Evolutionary conservation across 1,140 invertebrate species (phyloP).

Genomic region (Neocloeon triangulifer): DNA sequence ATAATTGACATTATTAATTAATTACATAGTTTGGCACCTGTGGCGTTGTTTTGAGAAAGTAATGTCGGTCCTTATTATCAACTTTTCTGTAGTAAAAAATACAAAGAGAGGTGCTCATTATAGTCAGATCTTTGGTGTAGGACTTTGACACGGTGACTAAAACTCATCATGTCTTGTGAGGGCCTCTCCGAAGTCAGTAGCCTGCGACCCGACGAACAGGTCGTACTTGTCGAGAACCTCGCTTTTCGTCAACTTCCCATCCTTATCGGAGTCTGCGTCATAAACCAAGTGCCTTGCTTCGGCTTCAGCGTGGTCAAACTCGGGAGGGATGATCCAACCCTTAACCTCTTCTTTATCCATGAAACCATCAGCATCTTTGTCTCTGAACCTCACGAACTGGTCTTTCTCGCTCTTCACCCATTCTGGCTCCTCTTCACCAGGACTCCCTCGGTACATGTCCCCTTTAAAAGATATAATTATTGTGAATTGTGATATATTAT

Average conservation of each 20-base stretch:
- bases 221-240: slow-evolving; percentile 94
- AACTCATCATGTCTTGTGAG: slow-evolving; percentile 86
- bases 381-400: slow-evolving; percentile 63
- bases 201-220: slow-evolving; percentile 94
- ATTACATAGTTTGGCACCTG: too few relatives aligned
- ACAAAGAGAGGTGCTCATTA: too few relatives aligned
- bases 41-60: too few relatives aligned
- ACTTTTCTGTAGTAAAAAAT: too few relatives aligned
- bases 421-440: slow-evolving; percentile 59
- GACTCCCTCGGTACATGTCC: slow-evolving; percentile 62
- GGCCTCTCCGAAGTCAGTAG: slow-evolving; percentile 95
- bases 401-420: slow-evolving; percentile 90
- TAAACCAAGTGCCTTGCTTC: slow-evolving; percentile 91
- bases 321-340: slow-evolving; percentile 86
- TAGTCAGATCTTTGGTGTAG: too few relatives aligned
- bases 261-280: slow-evolving; percentile 76
- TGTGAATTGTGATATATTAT: too few relatives aligned
- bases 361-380: slow-evolving; percentile 71
- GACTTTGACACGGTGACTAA: too few relatives aligned
- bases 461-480: slow-evolving; percentile 18
- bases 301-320: slow-evolving; percentile 91
- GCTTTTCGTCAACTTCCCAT: slow-evolving; percentile 70
- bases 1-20: too few relatives aligned
- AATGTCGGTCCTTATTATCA: too few relatives aligned
- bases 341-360: slow-evolving; percentile 72